Conservation (phyloP, 2,888 invertebrate genomes). For the Nycteola revayana region DNA sequence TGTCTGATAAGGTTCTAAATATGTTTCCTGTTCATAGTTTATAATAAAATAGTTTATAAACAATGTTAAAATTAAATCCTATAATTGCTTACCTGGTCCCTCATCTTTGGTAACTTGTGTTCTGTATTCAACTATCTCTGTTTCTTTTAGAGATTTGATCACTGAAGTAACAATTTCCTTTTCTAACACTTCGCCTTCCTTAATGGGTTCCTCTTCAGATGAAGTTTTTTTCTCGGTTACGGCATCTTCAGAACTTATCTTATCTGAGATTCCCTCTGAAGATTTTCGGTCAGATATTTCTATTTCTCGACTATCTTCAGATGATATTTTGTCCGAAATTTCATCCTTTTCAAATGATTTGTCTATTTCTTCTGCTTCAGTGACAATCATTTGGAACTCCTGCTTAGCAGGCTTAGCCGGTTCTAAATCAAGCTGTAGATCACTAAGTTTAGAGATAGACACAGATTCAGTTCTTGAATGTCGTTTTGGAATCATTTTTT, state of each 20-base stretch:
- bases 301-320: slow-evolving; percentile 75
- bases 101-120: slow-evolving; percentile 46
- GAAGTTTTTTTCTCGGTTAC: slow-evolving; percentile 78
- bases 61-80: neutral
- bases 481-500: slow-evolving; percentile 72
- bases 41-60: neutral
- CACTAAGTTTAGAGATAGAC: slow-evolving; percentile 68
- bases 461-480: slow-evolving; percentile 75
- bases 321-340: slow-evolving; percentile 75
- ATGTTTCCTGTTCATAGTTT: neutral
- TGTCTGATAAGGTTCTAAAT: too few relatives aligned
- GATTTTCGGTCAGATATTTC: slow-evolving; percentile 77
- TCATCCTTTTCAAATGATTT: slow-evolving; percentile 73
- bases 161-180: slow-evolving; percentile 37
- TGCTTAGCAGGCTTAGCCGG: slow-evolving; percentile 54
- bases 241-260: slow-evolving; percentile 76
- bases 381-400: slow-evolving; percentile 73
- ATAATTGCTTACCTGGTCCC: slow-evolving; percentile 43
- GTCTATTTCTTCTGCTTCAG: slow-evolving; percentile 73
- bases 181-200: slow-evolving; percentile 43
- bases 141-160: slow-evolving; percentile 36
- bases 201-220: slow-evolving; percentile 64
- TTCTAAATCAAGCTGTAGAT: slow-evolving; percentile 58
- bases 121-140: slow-evolving; percentile 43
- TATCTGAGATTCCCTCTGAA: slow-evolving; percentile 76